Percentiles rank a stretch among this genome's conserved stretches.
These are phyloP conservation scores for Myotis findleyi DNA, from an alignment of 2,797 vertebrate genomes.

Conservation along the genomic window DNA sequence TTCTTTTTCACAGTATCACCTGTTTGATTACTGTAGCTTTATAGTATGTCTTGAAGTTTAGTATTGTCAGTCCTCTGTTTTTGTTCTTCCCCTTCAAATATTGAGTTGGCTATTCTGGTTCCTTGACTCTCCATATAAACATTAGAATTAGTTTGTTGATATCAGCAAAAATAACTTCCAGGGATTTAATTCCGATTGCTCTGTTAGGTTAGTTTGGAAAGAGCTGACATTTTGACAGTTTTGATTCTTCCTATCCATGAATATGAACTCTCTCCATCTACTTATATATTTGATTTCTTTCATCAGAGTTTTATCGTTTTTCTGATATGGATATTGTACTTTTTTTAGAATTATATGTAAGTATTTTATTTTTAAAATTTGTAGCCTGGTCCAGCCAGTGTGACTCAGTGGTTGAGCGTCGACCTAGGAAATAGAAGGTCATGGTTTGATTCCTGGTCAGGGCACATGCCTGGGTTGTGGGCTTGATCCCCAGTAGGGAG, in stretches of 20 bases:
- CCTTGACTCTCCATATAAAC: neutral
- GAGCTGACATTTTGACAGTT: constrained; percentile 16
- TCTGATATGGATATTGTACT: neutral
- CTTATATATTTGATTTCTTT: neutral
- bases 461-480: too few species aligned
- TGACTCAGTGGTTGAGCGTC: too few species aligned
- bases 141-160: neutral
- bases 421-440: too few species aligned
- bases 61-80: neutral
- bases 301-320: neutral
- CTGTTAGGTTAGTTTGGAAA: neutral
- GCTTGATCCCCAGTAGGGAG: too few species aligned
- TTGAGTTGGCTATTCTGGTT: neutral
- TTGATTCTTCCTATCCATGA: neutral
- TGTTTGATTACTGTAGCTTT: neutral
- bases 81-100: neutral
- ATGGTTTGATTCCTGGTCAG: too few species aligned
- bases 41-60: neutral
- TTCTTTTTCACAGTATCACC: neutral
- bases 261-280: neutral
- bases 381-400: neutral
- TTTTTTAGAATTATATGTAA: neutral
- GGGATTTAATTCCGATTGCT: neutral
- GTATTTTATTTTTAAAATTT: neutral
- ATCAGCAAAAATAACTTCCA: neutral